phyloP scores from a whole-genome alignment of 2,888 invertebrate genomes.

The Drosophila nr. fundita region DNA sequence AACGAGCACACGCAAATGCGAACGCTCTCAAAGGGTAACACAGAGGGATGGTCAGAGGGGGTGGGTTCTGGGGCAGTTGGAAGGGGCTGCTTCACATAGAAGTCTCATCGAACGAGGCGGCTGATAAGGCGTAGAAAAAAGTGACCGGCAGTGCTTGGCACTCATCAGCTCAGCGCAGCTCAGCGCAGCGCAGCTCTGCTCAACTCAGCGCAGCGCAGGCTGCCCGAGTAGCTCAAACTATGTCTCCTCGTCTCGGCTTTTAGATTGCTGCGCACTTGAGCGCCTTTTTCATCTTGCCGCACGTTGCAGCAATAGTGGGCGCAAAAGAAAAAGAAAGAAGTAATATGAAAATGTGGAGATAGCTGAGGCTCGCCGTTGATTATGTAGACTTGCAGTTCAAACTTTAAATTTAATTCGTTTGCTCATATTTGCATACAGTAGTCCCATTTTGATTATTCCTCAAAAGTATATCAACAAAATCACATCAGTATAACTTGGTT shows the following conservation, averaged over 20 bases:
- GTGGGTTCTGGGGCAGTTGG: background rate
- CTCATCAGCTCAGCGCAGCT: conserved; percentile 19
- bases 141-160: conserved; percentile 69
- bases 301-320: conserved; percentile 40
- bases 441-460: background rate
- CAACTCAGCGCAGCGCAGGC: background rate
- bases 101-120: conserved; percentile 25
- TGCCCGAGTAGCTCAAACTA: conserved; percentile 32
- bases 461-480: background rate
- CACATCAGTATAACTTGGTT: too few species aligned
- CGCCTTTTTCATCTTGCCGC: conserved; percentile 51
- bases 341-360: too few species aligned
- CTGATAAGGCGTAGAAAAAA: conserved; percentile 63
- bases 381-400: background rate
- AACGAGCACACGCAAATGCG: conserved; percentile 49
- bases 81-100: background rate
- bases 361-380: background rate
- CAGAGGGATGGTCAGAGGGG: background rate
- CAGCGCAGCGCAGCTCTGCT: background rate
- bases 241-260: conserved; percentile 16
- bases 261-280: conserved; percentile 56
- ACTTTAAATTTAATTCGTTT: background rate
- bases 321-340: background rate
- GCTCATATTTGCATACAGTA: background rate
- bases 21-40: conserved; percentile 16